phyloP scores from a whole-genome alignment of 64 coral and sea anemone genomes.

The Acropora yongei region DNA sequence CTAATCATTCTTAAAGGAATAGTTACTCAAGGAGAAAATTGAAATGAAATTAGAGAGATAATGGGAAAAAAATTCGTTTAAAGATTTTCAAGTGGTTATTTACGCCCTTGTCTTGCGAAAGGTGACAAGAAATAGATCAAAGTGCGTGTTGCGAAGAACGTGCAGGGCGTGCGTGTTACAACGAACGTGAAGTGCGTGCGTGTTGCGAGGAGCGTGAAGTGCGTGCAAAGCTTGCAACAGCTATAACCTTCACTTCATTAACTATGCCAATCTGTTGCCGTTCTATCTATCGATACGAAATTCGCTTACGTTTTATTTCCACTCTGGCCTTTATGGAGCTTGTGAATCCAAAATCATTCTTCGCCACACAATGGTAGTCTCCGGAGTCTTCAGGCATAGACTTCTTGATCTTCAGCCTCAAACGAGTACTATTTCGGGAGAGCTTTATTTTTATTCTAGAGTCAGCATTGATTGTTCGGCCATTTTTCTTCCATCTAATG shows the following conservation, averaged over 20 bases:
- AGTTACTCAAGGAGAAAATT: too few species aligned
- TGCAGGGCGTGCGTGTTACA: too few species aligned
- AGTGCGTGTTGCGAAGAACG: too few species aligned
- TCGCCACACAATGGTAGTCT: constrained; percentile 81
- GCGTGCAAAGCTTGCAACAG: background rate
- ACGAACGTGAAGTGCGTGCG: too few species aligned
- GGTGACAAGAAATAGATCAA: too few species aligned
- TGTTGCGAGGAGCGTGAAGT: background rate
- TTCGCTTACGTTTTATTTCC: constrained; percentile 51
- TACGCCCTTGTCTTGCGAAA: too few species aligned
- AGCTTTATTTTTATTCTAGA: constrained; percentile 29
- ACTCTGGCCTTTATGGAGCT: constrained; percentile 46
- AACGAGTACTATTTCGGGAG: background rate
- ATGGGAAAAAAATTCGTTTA: too few species aligned
- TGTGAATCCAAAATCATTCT: constrained; percentile 40
- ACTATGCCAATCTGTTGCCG: background rate
- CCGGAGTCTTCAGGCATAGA: constrained; percentile 38
- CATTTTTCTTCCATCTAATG: constrained; percentile 90
- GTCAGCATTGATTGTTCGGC: constrained; percentile 25
- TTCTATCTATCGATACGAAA: background rate
- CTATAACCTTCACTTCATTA: too few species aligned
- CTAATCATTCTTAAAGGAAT: too few species aligned
- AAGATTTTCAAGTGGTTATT: too few species aligned
- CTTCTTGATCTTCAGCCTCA: constrained; percentile 68
- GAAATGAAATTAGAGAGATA: too few species aligned